Base-by-base conservation (phyloP, 2,113 vertebrate species). In the Egretta garzetta region DNA sequence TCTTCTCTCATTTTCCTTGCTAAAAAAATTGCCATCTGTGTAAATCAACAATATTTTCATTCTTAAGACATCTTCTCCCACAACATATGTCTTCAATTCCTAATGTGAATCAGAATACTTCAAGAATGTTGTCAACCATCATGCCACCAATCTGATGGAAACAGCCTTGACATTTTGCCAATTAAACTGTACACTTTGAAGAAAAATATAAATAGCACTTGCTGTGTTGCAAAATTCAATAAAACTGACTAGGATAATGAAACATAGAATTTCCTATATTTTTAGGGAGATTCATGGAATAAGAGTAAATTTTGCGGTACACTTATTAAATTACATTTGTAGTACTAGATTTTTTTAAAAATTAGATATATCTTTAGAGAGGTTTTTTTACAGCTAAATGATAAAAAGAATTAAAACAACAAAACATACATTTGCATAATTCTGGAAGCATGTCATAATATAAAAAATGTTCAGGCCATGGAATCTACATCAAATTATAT, bases 1-100 rank as follows among this genome's bases (percentile, higher is more conserved):
- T 76, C 63, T 58, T 70, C 35, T 35, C 26, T 94, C 49, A 59
- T 94, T 96, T 95, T 95, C 17, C 30, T 79, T 83, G 24, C 41
- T 86, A 56, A 71, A 79, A 91, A 91, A 21, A 45, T 73, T 76
- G 50, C 88, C 93, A 91, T 96, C 76, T 96, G 55, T 90, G 75
- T 88, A 47, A 82, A 66, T 20, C 87, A 97, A 70, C 75, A 92
- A 90, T 96, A 95, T 96, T 97, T 97, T 97, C 70, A 88, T 86
- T 95, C 86, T 81, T 83, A 90, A 91, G 52, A 27, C 73, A 90
- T 92, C 79, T 96, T 93, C 49, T 96, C 75, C 79, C 28, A 55
- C 45, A 95, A 79, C 58, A 77, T 95, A 95, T 94, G 86, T 87
- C 86, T 96, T 92, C 66, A 85, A 45, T 95, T 94, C 93, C 53